These are phyloP conservation scores for Plebejus melissa DNA, from an alignment of 2,888 invertebrate genomes.

Conservation along the genomic window DNA sequence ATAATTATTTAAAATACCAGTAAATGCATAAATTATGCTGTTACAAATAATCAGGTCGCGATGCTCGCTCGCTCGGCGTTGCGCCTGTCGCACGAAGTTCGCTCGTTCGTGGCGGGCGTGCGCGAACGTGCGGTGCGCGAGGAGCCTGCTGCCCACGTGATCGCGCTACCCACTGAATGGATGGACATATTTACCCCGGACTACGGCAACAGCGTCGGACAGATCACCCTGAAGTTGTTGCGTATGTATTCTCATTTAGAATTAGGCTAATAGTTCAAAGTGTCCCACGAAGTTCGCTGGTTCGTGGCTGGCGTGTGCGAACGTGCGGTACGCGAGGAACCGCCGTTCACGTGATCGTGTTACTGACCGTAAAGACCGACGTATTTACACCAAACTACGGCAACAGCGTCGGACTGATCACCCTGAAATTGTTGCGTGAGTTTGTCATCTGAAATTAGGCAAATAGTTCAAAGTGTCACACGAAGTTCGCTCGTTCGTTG, in stretches of 20 bases:
- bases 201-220: slow-evolving; percentile 72
- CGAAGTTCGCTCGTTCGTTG: slow-evolving; percentile 67
- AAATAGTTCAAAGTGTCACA: slow-evolving; percentile 44
- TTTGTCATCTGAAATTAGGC: not conserved
- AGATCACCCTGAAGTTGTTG: slow-evolving; percentile 48
- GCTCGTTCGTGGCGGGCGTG: slow-evolving; percentile 63
- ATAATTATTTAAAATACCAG: too few relatives aligned
- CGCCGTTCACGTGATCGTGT: slow-evolving; percentile 49
- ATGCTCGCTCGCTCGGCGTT: slow-evolving; percentile 73
- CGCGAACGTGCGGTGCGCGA: slow-evolving; percentile 60
- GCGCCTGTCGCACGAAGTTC: slow-evolving; percentile 70
- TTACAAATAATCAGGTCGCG: slow-evolving; percentile 54
- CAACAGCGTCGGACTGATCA: slow-evolving; percentile 60
- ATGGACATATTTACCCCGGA: slow-evolving; percentile 85
- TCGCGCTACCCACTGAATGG: slow-evolving; percentile 84
- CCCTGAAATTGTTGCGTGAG: slow-evolving; percentile 47
- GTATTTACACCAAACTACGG: too few relatives aligned
- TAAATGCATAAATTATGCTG: too few relatives aligned
- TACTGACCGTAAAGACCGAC: slow-evolving; percentile 36
- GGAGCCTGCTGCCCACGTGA: slow-evolving; percentile 50
- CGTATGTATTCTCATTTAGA: slow-evolving; percentile 40
- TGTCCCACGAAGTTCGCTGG: slow-evolving; percentile 61
- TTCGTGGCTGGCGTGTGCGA: slow-evolving; percentile 62
- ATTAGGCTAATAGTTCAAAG: too few relatives aligned
- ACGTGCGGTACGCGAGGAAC: slow-evolving; percentile 59